Conservation (phyloP, 2,113 vertebrate genomes). For the Fukomys damarensis region DNA sequence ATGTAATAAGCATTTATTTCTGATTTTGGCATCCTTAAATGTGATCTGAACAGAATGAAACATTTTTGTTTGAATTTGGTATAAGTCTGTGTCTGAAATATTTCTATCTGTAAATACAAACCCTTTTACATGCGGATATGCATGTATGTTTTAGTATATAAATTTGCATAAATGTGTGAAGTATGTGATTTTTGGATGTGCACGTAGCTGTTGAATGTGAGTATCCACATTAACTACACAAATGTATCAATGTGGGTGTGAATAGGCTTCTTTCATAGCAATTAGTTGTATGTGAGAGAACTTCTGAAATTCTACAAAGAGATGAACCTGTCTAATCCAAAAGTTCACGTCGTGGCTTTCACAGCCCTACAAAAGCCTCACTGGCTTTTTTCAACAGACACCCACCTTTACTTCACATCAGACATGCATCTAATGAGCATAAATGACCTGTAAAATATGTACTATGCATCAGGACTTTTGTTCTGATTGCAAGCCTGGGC, state of each 20-base stretch:
- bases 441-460: neutral
- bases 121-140: neutral
- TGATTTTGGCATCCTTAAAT: neutral
- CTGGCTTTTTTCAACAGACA: neutral
- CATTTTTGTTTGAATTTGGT: conserved; percentile 35
- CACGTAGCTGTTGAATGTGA: neutral
- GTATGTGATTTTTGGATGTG: neutral
- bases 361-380: neutral
- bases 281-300: neutral
- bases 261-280: neutral
- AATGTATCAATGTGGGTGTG: neutral
- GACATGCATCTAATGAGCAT: neutral
- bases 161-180: neutral
- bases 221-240: neutral
- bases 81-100: neutral
- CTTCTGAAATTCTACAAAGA: neutral
- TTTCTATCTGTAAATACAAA: neutral
- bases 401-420: neutral
- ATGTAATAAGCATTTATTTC: neutral
- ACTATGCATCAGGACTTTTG: neutral
- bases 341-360: neutral
- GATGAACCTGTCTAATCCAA: neutral
- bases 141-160: neutral
- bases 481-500: neutral
- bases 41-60: neutral